A percentile compares a stretch with the other conserved stretches of the same genome.
Conservation (phyloP, 2,888 invertebrate species). For the Ypsolopha scabrella region DNA sequence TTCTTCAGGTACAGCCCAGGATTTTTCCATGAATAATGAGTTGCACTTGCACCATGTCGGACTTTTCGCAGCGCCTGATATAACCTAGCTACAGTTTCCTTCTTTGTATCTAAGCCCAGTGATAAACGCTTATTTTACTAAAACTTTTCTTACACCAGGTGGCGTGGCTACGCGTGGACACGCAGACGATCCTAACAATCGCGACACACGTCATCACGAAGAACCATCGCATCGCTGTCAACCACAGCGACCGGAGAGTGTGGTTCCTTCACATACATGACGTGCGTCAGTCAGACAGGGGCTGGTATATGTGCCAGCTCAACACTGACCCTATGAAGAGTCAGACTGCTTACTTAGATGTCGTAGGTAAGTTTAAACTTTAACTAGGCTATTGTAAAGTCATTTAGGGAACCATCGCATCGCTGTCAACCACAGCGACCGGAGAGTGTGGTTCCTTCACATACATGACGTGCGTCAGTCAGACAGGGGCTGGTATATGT, state of each 20-base stretch:
- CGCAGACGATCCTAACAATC: slow-evolving; percentile 92
- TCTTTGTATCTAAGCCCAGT: no score
- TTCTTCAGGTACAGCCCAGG: no score
- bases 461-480: slow-evolving; percentile 86
- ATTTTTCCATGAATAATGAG: no score
- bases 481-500: slow-evolving; percentile 93
- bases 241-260: slow-evolving; percentile 85
- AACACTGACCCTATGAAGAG: slow-evolving; percentile 95
- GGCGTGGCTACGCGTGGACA: slow-evolving; percentile 92
- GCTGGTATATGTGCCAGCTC: slow-evolving; percentile 95
- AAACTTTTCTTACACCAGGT: slow-evolving; percentile 64
- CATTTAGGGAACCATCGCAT: slow-evolving; percentile 68
- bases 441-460: slow-evolving; percentile 88
- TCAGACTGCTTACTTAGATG: slow-evolving; percentile 85
- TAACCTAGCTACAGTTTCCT: no score
- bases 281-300: slow-evolving; percentile 85
- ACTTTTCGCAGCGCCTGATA: no score
- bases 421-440: slow-evolving; percentile 86
- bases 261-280: slow-evolving; percentile 91
- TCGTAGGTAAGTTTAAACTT: not conserved
- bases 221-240: slow-evolving; percentile 88
- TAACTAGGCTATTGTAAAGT: no score
- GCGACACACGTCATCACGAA: slow-evolving; percentile 92
- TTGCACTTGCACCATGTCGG: no score
- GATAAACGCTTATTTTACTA: no score